A percentile compares a stretch with the other conserved stretches of the same genome.
These are phyloP conservation scores for Chaenodraco wilsoni DNA, from an alignment of 2,797 vertebrate genomes.

Conservation along the genomic window DNA sequence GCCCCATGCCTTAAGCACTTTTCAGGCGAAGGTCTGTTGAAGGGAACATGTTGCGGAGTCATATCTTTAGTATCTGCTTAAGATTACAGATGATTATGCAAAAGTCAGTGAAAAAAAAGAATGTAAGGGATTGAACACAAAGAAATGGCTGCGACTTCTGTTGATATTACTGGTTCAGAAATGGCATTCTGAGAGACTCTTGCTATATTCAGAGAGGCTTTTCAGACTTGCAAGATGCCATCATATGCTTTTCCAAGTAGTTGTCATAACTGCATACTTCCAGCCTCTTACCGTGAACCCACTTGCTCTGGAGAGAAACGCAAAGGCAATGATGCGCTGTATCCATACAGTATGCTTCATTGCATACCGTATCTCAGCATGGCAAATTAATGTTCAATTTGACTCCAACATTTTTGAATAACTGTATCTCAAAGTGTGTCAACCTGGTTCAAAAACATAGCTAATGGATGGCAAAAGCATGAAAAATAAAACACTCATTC, in stretches of 20 bases:
- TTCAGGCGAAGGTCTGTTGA: conserved; percentile 43
- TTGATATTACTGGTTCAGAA: conserved; percentile 9
- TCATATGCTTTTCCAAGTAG: conserved; percentile 28
- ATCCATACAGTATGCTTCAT: conserved; percentile 49
- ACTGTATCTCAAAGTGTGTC: conserved; percentile 70
- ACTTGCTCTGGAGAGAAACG: conserved; percentile 10
- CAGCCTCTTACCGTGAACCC: conserved; percentile 32
- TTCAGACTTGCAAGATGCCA: conserved; percentile 18
- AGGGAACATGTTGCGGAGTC: conserved; percentile 49
- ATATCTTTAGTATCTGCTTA: conserved; percentile 26
- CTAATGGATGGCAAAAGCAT: conserved; percentile 78
- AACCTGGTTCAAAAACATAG: conserved; percentile 70
- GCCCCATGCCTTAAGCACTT: conserved; percentile 30
- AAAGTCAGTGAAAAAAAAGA: neutral
- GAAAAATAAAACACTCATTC: conserved; percentile 77
- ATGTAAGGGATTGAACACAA: neutral
- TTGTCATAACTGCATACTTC: conserved; percentile 20
- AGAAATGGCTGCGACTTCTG: neutral
- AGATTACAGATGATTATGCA: conserved; percentile 37
- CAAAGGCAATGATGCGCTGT: conserved; percentile 24
- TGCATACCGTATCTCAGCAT: conserved; percentile 49
- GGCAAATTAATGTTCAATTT: conserved; percentile 65
- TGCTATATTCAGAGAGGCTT: conserved; percentile 6
- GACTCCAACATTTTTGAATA: conserved; percentile 68
- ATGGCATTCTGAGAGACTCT: conserved; percentile 5